Conservation (phyloP, 35 echinoderm and acorn worm species). For the Lytechinus pictus region DNA sequence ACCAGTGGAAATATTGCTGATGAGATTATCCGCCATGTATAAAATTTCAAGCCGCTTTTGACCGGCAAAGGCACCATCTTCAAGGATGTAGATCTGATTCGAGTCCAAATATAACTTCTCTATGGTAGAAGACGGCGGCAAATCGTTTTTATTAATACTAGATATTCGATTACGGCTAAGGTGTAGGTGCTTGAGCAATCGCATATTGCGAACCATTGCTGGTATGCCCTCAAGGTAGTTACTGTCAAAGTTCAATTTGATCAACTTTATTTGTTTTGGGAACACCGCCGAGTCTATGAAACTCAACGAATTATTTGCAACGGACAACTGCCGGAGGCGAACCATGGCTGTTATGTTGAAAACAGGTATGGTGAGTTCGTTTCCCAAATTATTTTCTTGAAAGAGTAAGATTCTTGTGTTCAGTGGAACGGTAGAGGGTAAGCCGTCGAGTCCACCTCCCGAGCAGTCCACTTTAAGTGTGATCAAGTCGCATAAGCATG, state of each 20-base stretch:
- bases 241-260: neutral
- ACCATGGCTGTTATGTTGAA: slow-evolving; percentile 26
- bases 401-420: slow-evolving; percentile 30
- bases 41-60: neutral
- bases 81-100: slow-evolving; percentile 15
- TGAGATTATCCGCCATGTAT: slow-evolving; percentile 1
- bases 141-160: neutral
- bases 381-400: neutral
- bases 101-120: slow-evolving; percentile 21
- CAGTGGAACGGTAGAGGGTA: neutral
- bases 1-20: slow-evolving; percentile 47
- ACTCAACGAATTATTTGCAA: slow-evolving; percentile 29
- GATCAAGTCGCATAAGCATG: slow-evolving; percentile 9
- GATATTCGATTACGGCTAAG: slow-evolving; percentile 17
- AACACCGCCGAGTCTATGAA: neutral
- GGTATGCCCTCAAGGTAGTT: slow-evolving; percentile 31
- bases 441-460: neutral
- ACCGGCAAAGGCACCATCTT: slow-evolving; percentile 34
- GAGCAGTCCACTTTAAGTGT: slow-evolving; percentile 33
- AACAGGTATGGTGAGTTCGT: neutral
- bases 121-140: neutral
- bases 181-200: slow-evolving; percentile 20
- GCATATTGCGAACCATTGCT: slow-evolving; percentile 2
- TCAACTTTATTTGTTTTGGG: neutral
- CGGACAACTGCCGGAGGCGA: slow-evolving; percentile 21